Base-by-base conservation (phyloP, 2,888 invertebrate species). In the Nomada hirtipes region DNA sequence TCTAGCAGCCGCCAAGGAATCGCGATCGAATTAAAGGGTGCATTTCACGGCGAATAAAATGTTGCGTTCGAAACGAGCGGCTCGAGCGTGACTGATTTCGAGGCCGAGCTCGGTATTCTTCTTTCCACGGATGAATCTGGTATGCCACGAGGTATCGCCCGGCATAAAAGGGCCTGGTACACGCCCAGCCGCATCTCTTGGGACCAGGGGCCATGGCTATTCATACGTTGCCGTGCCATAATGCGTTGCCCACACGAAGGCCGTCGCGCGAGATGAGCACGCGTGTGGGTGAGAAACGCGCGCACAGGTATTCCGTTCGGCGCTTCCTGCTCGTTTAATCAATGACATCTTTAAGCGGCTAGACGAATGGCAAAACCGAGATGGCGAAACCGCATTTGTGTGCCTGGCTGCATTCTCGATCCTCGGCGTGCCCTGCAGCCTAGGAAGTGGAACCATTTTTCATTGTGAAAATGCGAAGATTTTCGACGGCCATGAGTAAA, bases 321-420 rank as follows among this genome's bases (percentile, higher is more conserved):
- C 72, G 82, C 86, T 90, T 90, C 90, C 90, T 89, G 84, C 90
- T 90, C 90, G 89, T 86, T 90, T 89, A 89, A 90, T 90, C 90
- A 90, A 90, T 90, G 90, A 90, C 90, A 90, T 89, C 87, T 89
- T 89, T 90, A 89, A 90, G 89, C 88, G 84, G 76, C 72, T 79
- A 82, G 85, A 82, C 82, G 87, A 83, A 86, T 83, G 85, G 85
- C 76, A 72, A 76, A 74, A 72, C 71, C 42, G 65, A 50, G 71
- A 81, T 53, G 80, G 80, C 79, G 74, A 79, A 79, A 83, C 74
- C 74, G 53, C 61, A 50, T 67, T 70, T 73, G 36, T 57, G 52
- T 57, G 61, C 47, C 47, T 36, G 44, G 47, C 23, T 18, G 50
- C 76, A 53, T 68, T 67, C 50, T 29, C 42, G 18, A 29, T 23